These are phyloP conservation scores for Takifugu rubripes DNA, from an alignment of 2,797 vertebrate species.

Conservation along the genomic window DNA sequence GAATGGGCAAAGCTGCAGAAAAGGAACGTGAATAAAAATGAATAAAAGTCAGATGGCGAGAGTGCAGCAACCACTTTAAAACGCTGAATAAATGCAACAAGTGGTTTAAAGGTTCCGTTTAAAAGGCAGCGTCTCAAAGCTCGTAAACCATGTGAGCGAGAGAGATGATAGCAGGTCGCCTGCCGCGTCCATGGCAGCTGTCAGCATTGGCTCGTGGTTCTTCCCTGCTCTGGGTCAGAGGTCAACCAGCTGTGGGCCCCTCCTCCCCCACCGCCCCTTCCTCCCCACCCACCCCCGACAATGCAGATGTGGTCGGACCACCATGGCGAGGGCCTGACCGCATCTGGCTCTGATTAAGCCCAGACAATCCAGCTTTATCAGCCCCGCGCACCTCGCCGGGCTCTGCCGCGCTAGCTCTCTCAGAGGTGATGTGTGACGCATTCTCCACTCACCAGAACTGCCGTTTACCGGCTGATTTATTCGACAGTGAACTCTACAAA, in stretches of 20 bases:
- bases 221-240: conserved; percentile 71
- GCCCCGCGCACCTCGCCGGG: conserved; percentile 69
- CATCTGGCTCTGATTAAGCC: conserved; percentile 81
- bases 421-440: conserved; percentile 71
- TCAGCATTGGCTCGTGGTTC: conserved; percentile 76
- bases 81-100: background rate
- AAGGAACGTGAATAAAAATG: too few relatives aligned
- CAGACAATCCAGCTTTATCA: conserved; percentile 81
- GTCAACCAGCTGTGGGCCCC: conserved; percentile 77
- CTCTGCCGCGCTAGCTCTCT: conserved; percentile 61
- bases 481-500: conserved; percentile 32
- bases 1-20: too few relatives aligned
- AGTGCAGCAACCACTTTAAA: background rate
- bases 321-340: conserved; percentile 74
- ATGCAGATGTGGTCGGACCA: conserved; percentile 78
- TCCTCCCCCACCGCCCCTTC: conserved; percentile 44
- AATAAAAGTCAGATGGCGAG: too few relatives aligned
- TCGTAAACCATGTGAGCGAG: conserved; percentile 55
- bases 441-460: conserved; percentile 68
- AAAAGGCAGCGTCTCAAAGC: conserved; percentile 15
- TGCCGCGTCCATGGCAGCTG: conserved; percentile 70
- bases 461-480: conserved; percentile 60
- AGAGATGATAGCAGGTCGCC: conserved; percentile 69
- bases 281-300: conserved; percentile 44
- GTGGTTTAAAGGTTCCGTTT: conserved; percentile 1